Base-by-base conservation (phyloP, 2,797 vertebrate species). In the Siniperca scherzeri region DNA sequence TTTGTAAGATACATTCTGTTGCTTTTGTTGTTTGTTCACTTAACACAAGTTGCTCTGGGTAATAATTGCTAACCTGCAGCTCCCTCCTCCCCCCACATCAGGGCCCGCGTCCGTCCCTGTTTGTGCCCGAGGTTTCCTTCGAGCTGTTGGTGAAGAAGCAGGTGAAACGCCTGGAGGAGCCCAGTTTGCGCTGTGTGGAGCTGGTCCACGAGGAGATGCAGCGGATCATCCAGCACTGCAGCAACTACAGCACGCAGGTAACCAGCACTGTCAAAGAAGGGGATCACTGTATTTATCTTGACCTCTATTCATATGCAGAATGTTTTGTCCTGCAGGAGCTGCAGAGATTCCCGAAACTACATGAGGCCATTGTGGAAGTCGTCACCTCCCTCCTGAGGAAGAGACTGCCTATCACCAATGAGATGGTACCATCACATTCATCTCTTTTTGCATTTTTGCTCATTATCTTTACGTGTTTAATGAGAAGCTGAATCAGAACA, bases 151-250 rank as follows among this genome's bases (percentile, higher is more conserved):
- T 99, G 82, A 99, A 99, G 93, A 96, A 98, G 93, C 98, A 99
- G 93, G 98, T 99, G 88, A 99, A 99, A 82, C 97, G 98, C 59
- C 94, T 99, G 91, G 98, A 99, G 93, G 99, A 99, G 81, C 98
- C 98, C 7, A 99, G 98, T 72, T 88, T 99, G 79, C 97, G 98
- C 42, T 99, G 98, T 27, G 99, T 99, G 90, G 99, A 99, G 89
- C 96, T 99, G 75, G 99, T 99, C 85, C 99, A 99, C 10, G 99
- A 99, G 89, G 99, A 99, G 94, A 99, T 99, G 98, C 98, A 99
- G 91, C 95, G 98, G 93, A 99, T 99, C 91, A 99, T 99, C 90
- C 99, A 99, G 92, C 99, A 99, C 61, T 99, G 98, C 93, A 96
- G 96, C 88, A 96, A 96, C 93, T 96, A 96, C 93, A 96, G 95